A percentile compares a stretch with the other conserved stretches of the same genome.
These are phyloP conservation scores for Popillia japonica DNA, from an alignment of 1,140 invertebrate species.

Conservation along the genomic window DNA sequence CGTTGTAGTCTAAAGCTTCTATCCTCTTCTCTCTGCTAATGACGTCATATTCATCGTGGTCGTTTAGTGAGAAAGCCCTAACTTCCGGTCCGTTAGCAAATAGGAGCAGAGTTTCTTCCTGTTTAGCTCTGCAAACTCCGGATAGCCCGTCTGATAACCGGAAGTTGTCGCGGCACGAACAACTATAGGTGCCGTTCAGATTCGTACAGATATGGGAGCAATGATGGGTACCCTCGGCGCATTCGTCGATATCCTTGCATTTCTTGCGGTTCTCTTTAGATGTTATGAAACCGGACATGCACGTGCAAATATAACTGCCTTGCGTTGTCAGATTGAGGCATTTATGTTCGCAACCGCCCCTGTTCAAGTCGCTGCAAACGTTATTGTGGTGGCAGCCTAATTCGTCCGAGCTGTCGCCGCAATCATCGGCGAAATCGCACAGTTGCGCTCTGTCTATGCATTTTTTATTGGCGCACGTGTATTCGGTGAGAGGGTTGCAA, in stretches of 20 bases:
- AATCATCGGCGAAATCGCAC: constrained; percentile 85
- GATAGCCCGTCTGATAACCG: constrained; percentile 75
- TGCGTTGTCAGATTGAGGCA: constrained; percentile 82
- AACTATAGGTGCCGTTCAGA: constrained; percentile 90
- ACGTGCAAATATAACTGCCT: constrained; percentile 88
- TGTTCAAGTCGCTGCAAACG: constrained; percentile 73
- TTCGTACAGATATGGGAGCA: constrained; percentile 94
- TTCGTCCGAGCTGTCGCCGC: constrained; percentile 89
- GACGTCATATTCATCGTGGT: constrained; percentile 76
- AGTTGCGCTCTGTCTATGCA: constrained; percentile 84
- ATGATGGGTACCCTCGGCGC: constrained; percentile 80
- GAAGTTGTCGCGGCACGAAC: constrained; percentile 87
- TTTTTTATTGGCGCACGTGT: constrained; percentile 90
- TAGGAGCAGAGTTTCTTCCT: constrained; percentile 71
- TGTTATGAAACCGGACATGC: constrained; percentile 86
- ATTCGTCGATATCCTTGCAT: constrained; percentile 92
- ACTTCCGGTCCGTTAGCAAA: constrained; percentile 89
- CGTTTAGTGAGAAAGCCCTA: constrained; percentile 73
- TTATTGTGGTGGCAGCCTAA: constrained; percentile 84
- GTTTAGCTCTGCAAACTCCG: constrained; percentile 80
- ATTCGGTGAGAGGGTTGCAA: constrained; percentile 79
- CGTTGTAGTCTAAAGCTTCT: constrained; percentile 88
- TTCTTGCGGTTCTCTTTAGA: constrained; percentile 76
- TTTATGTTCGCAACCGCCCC: constrained; percentile 93
- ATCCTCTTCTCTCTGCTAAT: constrained; percentile 85